Conservation (phyloP, 2,888 invertebrate genomes). For the Rhingia rostrata region DNA sequence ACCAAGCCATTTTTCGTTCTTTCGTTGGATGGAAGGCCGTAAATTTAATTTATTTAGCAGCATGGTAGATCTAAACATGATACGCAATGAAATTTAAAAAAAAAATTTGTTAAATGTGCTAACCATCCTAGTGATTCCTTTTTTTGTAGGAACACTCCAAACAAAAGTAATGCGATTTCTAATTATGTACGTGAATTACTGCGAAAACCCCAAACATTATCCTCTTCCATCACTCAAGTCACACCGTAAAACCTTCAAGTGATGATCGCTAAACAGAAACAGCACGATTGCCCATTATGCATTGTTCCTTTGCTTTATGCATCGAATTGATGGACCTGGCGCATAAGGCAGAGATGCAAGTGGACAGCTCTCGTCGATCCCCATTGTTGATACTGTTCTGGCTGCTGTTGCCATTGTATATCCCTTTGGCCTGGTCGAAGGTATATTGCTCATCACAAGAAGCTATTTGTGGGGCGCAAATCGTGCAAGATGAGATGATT, state of each 20-base stretch:
- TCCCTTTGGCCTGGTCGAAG: conserved; percentile 4
- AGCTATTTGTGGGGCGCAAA: conserved; percentile 74
- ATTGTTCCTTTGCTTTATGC: conserved; percentile 65
- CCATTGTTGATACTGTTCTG: conserved; percentile 69
- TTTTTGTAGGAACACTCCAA: too few relatives aligned
- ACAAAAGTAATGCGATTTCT: neutral
- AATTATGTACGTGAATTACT: neutral
- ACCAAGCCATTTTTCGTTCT: too few relatives aligned
- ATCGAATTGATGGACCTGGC: conserved; percentile 62
- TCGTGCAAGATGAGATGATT: conserved; percentile 73
- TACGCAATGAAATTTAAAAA: too few relatives aligned
- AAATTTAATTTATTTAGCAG: too few relatives aligned
- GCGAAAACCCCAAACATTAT: neutral
- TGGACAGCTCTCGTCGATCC: conserved; percentile 71
- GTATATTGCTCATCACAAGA: conserved; percentile 72
- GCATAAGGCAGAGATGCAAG: conserved; percentile 67
- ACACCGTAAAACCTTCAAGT: conserved; percentile 62
- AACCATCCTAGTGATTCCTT: too few relatives aligned
- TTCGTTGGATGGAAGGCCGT: too few relatives aligned
- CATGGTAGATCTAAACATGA: too few relatives aligned
- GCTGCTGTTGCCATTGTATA: conserved; percentile 46
- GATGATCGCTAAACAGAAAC: conserved; percentile 39
- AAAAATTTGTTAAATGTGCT: too few relatives aligned
- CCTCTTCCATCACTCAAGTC: conserved; percentile 12
- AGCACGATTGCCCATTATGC: conserved; percentile 54